phyloP scores from a whole-genome alignment of 2,797 vertebrate species.

The Eremophila alpestris region DNA sequence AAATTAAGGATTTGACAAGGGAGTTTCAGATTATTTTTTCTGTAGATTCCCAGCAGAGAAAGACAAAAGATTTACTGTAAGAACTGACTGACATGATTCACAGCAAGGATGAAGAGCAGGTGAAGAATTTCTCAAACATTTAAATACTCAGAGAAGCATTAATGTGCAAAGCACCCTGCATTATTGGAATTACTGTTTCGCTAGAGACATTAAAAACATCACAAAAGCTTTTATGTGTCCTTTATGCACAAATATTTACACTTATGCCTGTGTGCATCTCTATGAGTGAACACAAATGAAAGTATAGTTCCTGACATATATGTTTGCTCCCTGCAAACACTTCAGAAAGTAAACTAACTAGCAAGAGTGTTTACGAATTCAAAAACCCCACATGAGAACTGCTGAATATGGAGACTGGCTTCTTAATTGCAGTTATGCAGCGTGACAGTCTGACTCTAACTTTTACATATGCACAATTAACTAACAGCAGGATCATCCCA shows the following conservation, averaged over 20 bases:
- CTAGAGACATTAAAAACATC: background rate
- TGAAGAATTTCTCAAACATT: background rate
- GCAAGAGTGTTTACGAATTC: background rate
- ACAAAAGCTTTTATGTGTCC: background rate
- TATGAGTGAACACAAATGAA: rapidly evolving
- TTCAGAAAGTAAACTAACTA: background rate
- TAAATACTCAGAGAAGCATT: background rate
- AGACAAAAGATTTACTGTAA: background rate
- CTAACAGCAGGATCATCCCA: conserved; percentile 47
- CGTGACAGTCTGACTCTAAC: conserved; percentile 10
- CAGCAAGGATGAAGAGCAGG: background rate
- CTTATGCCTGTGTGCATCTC: background rate
- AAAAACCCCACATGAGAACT: background rate
- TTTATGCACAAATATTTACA: background rate
- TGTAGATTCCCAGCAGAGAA: background rate
- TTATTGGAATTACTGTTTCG: background rate
- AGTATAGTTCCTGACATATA: background rate
- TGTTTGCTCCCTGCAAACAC: background rate
- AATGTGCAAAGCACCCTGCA: background rate
- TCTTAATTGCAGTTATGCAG: conserved; percentile 26
- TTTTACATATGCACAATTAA: conserved; percentile 43
- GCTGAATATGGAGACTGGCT: background rate
- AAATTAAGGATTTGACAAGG: background rate
- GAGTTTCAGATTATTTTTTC: background rate
- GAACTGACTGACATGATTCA: background rate